Conservation (phyloP, 1,140 invertebrate genomes). For the Calliphora vicina region DNA sequence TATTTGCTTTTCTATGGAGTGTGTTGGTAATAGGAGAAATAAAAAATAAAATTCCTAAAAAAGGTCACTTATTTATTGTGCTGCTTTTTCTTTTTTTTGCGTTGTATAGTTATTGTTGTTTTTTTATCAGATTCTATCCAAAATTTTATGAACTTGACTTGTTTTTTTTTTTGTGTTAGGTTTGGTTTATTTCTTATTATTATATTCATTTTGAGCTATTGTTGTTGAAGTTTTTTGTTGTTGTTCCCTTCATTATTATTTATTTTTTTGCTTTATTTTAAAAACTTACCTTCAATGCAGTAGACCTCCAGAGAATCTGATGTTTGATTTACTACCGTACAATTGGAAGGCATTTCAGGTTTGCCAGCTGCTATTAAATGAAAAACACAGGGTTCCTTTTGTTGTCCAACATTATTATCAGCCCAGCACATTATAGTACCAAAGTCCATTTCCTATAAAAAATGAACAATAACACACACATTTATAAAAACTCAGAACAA, state of each 20-base stretch:
- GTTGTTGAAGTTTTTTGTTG: neutral
- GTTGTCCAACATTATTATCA: slow-evolving; percentile 72
- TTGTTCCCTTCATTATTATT: neutral
- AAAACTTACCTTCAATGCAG: slow-evolving; percentile 70
- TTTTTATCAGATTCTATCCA: neutral
- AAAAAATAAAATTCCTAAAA: neutral
- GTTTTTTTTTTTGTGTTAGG: neutral
- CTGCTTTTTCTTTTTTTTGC: neutral
- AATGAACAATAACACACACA: neutral
- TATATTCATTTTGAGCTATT: neutral
- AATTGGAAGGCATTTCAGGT: slow-evolving; percentile 82
- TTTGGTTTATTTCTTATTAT: neutral
- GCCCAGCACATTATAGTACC: slow-evolving; percentile 76
- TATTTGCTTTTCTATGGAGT: neutral
- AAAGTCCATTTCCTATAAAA: slow-evolving; percentile 71
- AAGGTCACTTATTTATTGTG: neutral
- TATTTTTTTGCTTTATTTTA: neutral
- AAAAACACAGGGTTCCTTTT: slow-evolving; percentile 76
- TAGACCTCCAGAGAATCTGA: slow-evolving; percentile 80
- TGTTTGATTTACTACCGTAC: slow-evolving; percentile 80
- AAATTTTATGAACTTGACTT: neutral
- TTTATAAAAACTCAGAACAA: too few species aligned
- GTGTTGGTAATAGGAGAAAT: neutral
- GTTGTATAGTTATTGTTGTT: neutral
- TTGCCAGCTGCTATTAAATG: slow-evolving; percentile 79